Percentiles rank a stretch among this genome's conserved stretches.
phyloP scores from a whole-genome alignment of 1,140 invertebrate species.

The Drosophila bifasciata region DNA sequence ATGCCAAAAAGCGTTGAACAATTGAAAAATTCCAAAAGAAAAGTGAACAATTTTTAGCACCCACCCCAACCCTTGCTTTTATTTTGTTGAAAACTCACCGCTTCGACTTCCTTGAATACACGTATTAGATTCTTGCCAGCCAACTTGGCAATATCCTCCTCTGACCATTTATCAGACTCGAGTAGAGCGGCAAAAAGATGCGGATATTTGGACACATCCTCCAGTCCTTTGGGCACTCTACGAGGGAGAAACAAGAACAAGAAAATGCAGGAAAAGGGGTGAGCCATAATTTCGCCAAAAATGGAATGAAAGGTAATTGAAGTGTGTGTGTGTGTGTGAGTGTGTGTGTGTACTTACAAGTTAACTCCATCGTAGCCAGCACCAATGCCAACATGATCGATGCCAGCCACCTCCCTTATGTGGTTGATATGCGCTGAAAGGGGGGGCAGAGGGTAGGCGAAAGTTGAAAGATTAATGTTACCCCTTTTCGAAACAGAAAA shows the following conservation, averaged over 20 bases:
- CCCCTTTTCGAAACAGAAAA: too few relatives aligned
- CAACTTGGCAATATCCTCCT: constrained; percentile 90
- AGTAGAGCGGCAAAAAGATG: constrained; percentile 89
- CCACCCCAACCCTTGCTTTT: background rate
- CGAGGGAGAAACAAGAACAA: background rate
- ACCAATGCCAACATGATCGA: constrained; percentile 93
- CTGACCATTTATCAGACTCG: constrained; percentile 88
- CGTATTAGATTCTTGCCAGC: constrained; percentile 90
- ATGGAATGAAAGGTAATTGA: constrained; percentile 40
- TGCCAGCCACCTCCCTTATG: constrained; percentile 91
- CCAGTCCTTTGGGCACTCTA: constrained; percentile 90
- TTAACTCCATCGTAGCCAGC: constrained; percentile 93
- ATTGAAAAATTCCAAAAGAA: constrained; percentile 52
- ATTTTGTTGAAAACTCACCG: constrained; percentile 85
- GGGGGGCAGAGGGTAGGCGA: constrained; percentile 23
- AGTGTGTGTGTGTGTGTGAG: background rate
- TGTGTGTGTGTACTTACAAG: constrained; percentile 87
- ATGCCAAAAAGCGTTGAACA: constrained; percentile 36
- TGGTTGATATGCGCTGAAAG: constrained; percentile 94
- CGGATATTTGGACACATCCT: constrained; percentile 94
- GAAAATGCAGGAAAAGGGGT: too few relatives aligned
- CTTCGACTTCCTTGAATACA: constrained; percentile 90
- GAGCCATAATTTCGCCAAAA: constrained; percentile 43
- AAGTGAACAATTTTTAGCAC: constrained; percentile 26
- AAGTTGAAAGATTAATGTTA: constrained; percentile 46